phyloP scores from a whole-genome alignment of 2,113 vertebrate species.

The Edolisoma coerulescens region DNA sequence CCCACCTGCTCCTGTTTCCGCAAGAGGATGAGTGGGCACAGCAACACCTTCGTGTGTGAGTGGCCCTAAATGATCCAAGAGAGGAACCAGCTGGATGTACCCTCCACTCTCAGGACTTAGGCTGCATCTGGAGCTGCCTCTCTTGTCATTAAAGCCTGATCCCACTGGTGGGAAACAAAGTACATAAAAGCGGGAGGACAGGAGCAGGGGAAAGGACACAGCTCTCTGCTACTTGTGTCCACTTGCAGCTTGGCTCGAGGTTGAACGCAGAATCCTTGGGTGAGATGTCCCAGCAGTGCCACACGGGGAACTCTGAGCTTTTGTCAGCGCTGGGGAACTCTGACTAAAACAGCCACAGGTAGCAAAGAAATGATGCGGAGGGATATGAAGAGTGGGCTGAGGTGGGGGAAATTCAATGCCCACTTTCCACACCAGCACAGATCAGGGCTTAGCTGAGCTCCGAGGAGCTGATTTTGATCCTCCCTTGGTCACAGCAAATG shows the following conservation, averaged over 20 bases:
- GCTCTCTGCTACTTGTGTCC: not conserved
- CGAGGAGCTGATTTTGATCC: rapidly evolving
- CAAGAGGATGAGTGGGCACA: rapidly evolving
- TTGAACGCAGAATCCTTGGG: rapidly evolving
- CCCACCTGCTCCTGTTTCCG: not conserved
- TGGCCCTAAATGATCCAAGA: not conserved
- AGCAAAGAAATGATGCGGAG: not conserved
- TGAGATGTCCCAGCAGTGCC: not conserved
- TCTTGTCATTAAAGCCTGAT: not conserved
- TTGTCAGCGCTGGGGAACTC: not conserved
- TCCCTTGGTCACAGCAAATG: rapidly evolving
- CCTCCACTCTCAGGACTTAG: not conserved
- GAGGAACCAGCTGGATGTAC: not conserved
- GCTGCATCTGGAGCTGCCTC: not conserved
- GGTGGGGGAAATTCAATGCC: not conserved
- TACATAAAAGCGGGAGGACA: not conserved
- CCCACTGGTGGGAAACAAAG: not conserved
- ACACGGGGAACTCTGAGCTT: not conserved
- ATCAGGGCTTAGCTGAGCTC: not conserved
- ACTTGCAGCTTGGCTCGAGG: not conserved
- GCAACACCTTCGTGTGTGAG: rapidly evolving
- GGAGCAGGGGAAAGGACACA: rapidly evolving
- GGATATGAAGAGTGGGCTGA: not conserved
- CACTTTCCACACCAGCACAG: not conserved
- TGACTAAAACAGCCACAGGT: not conserved